Base-by-base conservation (phyloP, 2,888 invertebrate species). In the Synergus umbraculus region DNA sequence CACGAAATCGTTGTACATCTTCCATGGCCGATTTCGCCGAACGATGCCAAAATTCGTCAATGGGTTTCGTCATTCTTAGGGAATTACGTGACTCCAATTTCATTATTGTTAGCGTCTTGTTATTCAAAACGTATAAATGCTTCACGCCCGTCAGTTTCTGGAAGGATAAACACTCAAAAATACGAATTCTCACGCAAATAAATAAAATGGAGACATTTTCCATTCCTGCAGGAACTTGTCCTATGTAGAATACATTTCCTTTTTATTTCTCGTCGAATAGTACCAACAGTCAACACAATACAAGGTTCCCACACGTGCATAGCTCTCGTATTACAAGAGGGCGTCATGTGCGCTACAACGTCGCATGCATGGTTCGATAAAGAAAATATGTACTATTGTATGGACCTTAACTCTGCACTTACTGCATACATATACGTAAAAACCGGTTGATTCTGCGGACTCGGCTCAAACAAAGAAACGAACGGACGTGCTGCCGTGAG, bases 361-460 rank as follows among this genome's bases (percentile, higher is more conserved):
- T 54, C 54, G 54, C 73, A 73, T 73, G 37, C 54, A 29, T 49
- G n/a, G 73, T 73, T 73, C 73, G 41, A 73, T 73, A 54, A 73
- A 54, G 54, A 54, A 73, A 73, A 73, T 54, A 4, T 37, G 37
- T 37, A n/a, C 49, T 49, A 73, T 73, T 73, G 54, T 73, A 73
- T 49, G 73, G 54, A 54, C 73, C 54, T 54, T 73, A 54, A 73
- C 54, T 73, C 73, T 73, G 73, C 73, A 73, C 73, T 73, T 54
- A 73, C 73, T 41, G 54, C 54, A 73, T 73, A 73, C 73, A 54
- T 73, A 54, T 73, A 49, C 54, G 54, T 54, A 73, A 73, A 67
- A 73, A 73, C 73, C 73, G 73, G 54, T 73, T 73, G 73, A 73
- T 73, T 73, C 73, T 73, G 73, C 73, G 49, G 73, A 49, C 73